These are phyloP conservation scores for Busseola fusca DNA, from an alignment of 2,888 invertebrate genomes.

Conservation along the genomic window DNA sequence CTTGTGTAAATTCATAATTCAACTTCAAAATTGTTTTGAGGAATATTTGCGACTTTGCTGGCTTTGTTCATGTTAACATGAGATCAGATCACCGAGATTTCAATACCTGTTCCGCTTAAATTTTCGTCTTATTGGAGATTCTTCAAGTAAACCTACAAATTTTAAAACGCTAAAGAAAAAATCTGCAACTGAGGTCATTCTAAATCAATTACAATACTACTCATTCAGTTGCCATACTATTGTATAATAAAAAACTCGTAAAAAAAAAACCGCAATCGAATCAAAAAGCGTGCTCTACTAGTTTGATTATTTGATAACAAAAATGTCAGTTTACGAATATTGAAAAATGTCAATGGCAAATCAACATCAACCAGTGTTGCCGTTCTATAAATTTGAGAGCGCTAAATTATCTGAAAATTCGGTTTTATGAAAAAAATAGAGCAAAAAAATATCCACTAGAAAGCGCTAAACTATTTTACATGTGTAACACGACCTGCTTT, in stretches of 20 bases:
- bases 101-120: conserved; percentile 86
- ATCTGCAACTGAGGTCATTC: conserved; percentile 83
- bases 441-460: no score
- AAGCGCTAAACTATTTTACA: no score
- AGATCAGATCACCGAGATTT: conserved; percentile 73
- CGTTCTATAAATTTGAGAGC: no score
- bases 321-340: no score
- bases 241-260: neutral
- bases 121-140: conserved; percentile 73
- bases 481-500: no score
- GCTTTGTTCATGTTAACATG: conserved; percentile 76
- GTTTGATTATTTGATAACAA: neutral
- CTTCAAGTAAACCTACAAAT: conserved; percentile 76
- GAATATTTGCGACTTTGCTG: conserved; percentile 2
- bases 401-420: no score
- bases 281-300: neutral
- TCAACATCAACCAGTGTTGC: conserved; percentile 9
- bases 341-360: no score
- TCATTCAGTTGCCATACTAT: conserved; percentile 52
- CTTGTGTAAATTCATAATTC: neutral
- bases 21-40: neutral
- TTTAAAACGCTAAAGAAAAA: conserved; percentile 76
- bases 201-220: conserved; percentile 76
- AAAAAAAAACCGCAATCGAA: no score
- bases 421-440: no score